These are phyloP conservation scores for Pangasius sanitwongsei DNA, from an alignment of 2,797 vertebrate genomes.

Conservation along the genomic window DNA sequence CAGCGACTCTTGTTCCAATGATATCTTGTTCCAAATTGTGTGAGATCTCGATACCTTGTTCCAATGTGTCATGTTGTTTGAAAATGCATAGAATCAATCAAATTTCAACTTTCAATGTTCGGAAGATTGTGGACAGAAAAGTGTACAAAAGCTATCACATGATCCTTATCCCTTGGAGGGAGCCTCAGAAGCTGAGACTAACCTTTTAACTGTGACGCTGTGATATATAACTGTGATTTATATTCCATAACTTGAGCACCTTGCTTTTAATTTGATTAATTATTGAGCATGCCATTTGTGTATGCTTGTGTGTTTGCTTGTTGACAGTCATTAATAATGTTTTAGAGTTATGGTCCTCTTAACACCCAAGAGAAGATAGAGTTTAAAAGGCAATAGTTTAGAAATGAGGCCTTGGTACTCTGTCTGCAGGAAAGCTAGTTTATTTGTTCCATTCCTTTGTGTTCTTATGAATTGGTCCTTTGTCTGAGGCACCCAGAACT, in stretches of 20 bases:
- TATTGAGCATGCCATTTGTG: neutral
- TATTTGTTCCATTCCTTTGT: conserved; percentile 34
- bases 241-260: conserved; percentile 2
- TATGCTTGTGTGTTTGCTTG: neutral
- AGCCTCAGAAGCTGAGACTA: neutral
- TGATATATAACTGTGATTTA: conserved; percentile 21
- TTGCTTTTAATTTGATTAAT: conserved; percentile 20
- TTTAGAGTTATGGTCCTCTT: neutral
- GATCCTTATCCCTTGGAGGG: neutral
- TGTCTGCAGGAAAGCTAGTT: conserved; percentile 16
- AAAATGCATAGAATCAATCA: neutral
- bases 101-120: neutral
- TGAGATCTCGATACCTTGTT: no score
- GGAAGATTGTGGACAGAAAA: neutral
- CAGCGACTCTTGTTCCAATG: neutral
- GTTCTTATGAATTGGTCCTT: conserved; percentile 32
- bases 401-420: neutral
- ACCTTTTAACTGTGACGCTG: conserved; percentile 20
- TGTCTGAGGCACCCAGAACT: conserved; percentile 23
- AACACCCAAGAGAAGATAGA: neutral
- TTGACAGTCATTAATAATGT: neutral
- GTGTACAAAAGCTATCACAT: neutral
- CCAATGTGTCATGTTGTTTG: neutral
- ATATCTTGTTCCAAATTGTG: neutral
- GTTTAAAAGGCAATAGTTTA: neutral